phyloP scores from a whole-genome alignment of 2,113 vertebrate species.

The Gopherus flavomarginatus region DNA sequence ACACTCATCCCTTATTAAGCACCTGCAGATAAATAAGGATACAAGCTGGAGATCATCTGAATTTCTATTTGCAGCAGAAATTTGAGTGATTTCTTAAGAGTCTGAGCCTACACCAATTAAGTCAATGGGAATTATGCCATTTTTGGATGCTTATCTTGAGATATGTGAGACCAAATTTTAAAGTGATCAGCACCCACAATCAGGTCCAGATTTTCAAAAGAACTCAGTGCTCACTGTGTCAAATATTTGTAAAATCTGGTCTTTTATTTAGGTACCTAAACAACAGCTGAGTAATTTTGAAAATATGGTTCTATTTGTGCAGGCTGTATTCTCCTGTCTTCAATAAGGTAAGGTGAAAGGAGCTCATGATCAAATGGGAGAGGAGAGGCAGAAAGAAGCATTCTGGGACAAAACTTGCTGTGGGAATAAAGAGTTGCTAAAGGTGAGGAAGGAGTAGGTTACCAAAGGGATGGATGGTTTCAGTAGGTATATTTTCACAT shows the following conservation, averaged over 20 bases:
- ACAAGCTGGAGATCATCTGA: neutral
- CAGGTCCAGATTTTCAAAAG: neutral
- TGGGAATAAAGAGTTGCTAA: too few relatives aligned
- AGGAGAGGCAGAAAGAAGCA: too few relatives aligned
- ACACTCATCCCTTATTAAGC: neutral
- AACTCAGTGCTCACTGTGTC: neutral
- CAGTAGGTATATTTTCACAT: too few relatives aligned
- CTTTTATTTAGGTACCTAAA: neutral
- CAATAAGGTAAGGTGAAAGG: too few relatives aligned
- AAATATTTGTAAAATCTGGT: neutral
- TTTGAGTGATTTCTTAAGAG: neutral
- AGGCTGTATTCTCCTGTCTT: too few relatives aligned
- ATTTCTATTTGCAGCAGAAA: neutral
- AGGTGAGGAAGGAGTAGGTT: too few relatives aligned
- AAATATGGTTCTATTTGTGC: neutral
- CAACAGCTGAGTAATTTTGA: neutral
- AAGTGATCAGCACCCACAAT: neutral
- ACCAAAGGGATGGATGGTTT: too few relatives aligned
- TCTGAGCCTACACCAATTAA: fast-evolving
- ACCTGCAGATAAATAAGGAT: neutral
- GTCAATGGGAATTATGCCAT: neutral
- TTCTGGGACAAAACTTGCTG: too few relatives aligned
- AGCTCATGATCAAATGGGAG: too few relatives aligned
- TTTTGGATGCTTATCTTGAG: neutral
- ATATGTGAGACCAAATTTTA: neutral